Evolutionary conservation across 1,140 invertebrate species (phyloP).

Genomic region (Drosophila fuyamai): DNA sequence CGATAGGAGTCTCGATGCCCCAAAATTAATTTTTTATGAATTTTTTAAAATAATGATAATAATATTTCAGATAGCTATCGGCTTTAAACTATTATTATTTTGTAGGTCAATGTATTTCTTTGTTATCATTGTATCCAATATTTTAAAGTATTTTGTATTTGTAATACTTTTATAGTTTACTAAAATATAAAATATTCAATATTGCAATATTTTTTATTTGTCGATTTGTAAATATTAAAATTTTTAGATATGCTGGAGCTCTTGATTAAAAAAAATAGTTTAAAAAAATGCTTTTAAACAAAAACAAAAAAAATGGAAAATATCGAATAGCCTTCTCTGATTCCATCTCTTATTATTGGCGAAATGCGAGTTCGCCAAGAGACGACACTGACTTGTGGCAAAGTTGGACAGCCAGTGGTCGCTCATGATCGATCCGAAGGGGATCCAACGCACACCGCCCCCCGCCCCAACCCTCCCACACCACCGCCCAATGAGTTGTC

Average conservation of each 20-base stretch:
- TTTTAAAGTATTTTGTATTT: too few relatives aligned
- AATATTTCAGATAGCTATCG: too few relatives aligned
- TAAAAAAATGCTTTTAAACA: too few relatives aligned
- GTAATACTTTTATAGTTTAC: too few relatives aligned
- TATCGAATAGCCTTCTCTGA: background rate
- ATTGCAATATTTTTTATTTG: too few relatives aligned
- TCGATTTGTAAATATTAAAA: too few relatives aligned
- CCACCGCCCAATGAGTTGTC: slow-evolving; percentile 20
- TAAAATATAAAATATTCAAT: too few relatives aligned
- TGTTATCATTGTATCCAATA: too few relatives aligned
- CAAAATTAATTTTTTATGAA: background rate
- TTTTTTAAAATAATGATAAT: too few relatives aligned
- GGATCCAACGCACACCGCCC: background rate
- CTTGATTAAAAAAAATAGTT: background rate
- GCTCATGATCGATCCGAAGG: slow-evolving; percentile 63
- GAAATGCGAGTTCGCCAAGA: slow-evolving; percentile 54
- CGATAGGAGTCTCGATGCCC: background rate
- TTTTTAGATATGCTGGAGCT: too few relatives aligned
- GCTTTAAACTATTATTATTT: too few relatives aligned
- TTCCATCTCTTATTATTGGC: slow-evolving; percentile 4
- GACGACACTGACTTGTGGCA: slow-evolving; percentile 70
- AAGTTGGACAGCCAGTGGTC: slow-evolving; percentile 49
- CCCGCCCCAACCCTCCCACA: background rate
- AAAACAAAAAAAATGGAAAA: background rate
- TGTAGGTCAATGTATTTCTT: too few relatives aligned